Evolutionary conservation across 1,140 invertebrate species (phyloP).

Genomic region (Macrobrachium nipponense): DNA sequence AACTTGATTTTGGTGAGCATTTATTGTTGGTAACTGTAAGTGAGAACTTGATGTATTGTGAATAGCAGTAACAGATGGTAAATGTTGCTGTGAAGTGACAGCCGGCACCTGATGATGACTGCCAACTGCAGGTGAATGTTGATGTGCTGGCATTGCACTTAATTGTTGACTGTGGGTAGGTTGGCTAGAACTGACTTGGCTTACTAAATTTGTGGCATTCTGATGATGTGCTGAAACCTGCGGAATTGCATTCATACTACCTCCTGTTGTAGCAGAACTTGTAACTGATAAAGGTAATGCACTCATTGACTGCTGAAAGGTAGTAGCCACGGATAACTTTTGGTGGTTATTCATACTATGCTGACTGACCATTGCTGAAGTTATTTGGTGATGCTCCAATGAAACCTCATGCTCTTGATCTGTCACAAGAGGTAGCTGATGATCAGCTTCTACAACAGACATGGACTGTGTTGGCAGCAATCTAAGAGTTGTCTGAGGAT

Average conservation of each 20-base stretch:
- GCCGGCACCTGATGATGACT: slow-evolving; percentile 40
- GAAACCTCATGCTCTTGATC: too few relatives aligned
- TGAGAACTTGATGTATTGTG: slow-evolving; percentile 33
- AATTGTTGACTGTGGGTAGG: not conserved
- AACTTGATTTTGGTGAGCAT: slow-evolving; percentile 16
- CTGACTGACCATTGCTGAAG: not conserved
- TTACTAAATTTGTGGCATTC: not conserved
- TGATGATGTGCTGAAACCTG: slow-evolving; percentile 28
- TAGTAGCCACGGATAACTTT: slow-evolving; percentile 6
- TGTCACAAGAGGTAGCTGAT: too few relatives aligned
- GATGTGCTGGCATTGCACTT: slow-evolving; percentile 35
- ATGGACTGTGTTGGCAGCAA: not conserved
- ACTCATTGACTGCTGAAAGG: slow-evolving; percentile 4
- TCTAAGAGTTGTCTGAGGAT: slow-evolving; percentile 1
- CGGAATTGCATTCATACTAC: not conserved
- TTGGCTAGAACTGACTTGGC: not conserved
- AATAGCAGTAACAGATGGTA: slow-evolving; percentile 33
- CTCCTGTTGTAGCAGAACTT: too few relatives aligned
- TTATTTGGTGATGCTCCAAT: slow-evolving; percentile 13
- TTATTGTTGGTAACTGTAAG: slow-evolving; percentile 29
- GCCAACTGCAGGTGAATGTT: slow-evolving; percentile 30
- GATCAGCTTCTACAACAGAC: too few relatives aligned
- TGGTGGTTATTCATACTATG: slow-evolving; percentile 11
- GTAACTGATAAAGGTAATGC: not conserved
- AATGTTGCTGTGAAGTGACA: slow-evolving; percentile 30